Evolutionary conservation across 2,888 invertebrate species (phyloP), one percentile per base, ranked within the genome.

Genomic region (Dryocosmus kuriphilus): DNA sequence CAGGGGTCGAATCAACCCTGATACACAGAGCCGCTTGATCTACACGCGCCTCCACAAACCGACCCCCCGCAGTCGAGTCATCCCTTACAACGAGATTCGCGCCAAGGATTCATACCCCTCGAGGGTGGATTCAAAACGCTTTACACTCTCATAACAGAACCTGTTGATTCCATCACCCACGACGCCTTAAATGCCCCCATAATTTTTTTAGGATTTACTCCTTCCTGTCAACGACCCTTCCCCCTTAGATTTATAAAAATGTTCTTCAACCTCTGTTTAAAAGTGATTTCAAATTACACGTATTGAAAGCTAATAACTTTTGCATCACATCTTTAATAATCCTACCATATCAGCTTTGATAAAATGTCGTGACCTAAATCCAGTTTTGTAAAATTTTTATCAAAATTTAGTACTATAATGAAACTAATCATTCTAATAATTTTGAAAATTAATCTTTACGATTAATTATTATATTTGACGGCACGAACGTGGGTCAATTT

Each of bases 111-210:
- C 88, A 83, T 86, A 82, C 88, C 89, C 88, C 86, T 86, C 85
- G 89, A 89, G 90, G 90, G 88, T 86, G 87, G 88, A 89, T 91
- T 90, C 90, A 91, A 90, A 91, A 91, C 90, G 91, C 86, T 91
- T 91, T 90, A 89, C 90, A 91, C 90, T 90, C 90, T 88, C 87
- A 89, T 90, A 89, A 89, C 88, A 81, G 84, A 71, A 91, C 91
- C 91, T 91, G 91, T 91, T 91, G 91, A 91, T 90, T 85, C 90
- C 74, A 46, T 78, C 67, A 55, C 27, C 57, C 76, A 74, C 51
- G 30, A 51, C 32, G 46, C 32, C 14, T 71, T 71, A 71, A 71
- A 71, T 51, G 30, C 71, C 71, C 71, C 30, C 27, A 30, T 71
- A 51, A 71, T 41, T 51, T 71, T 67, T 46, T 46, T 27, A 38